These are phyloP conservation scores for Galagoides demidoff DNA, from an alignment of 2,797 vertebrate species.

Conservation along the genomic window DNA sequence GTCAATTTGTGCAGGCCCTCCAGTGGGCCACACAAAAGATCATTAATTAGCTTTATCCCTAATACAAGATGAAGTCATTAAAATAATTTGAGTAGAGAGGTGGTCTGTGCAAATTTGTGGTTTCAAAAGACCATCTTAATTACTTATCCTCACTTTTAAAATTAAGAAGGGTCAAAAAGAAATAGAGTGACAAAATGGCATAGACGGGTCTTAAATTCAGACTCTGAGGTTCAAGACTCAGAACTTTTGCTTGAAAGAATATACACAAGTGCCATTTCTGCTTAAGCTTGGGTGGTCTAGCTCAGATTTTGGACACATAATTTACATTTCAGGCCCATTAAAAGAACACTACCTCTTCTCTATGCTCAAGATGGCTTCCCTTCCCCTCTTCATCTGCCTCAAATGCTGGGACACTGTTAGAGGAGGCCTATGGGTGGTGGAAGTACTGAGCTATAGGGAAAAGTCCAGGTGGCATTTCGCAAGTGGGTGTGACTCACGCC, in stretches of 20 bases:
- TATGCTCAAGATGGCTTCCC: neutral
- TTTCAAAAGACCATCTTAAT: neutral
- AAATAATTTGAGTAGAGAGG: neutral
- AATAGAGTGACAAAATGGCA: neutral
- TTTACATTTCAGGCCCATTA: neutral
- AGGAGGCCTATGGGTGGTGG: neutral
- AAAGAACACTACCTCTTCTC: neutral
- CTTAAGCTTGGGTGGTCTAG: neutral
- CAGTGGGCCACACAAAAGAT: neutral
- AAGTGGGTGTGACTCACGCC: neutral
- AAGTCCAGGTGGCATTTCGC: neutral
- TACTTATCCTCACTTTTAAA: neutral
- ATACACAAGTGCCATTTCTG: neutral
- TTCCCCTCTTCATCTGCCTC: neutral
- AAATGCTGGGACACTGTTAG: neutral
- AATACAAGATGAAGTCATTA: neutral
- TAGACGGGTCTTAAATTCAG: neutral
- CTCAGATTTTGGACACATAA: neutral
- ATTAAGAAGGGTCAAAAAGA: neutral
- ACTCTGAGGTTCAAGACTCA: neutral
- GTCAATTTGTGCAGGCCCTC: neutral
- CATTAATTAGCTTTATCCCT: neutral
- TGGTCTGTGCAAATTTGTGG: neutral
- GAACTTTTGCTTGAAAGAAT: neutral
- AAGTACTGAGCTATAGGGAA: neutral